Evolutionary conservation across 2,797 vertebrate genomes (phyloP).

Genomic region (Argyrosomus regius): DNA sequence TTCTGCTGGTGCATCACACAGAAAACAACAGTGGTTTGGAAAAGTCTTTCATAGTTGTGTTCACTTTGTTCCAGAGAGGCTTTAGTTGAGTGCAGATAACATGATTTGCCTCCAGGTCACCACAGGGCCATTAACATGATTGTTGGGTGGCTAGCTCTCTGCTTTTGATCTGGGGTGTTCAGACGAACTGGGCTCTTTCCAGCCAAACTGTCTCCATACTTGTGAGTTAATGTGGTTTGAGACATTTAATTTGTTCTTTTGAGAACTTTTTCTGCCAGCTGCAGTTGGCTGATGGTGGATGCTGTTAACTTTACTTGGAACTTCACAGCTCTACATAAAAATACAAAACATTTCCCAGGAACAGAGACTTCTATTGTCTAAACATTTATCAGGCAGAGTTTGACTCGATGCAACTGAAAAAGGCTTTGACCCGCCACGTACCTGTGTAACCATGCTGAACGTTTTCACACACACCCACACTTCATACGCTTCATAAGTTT

Average conservation of each 20-base stretch:
- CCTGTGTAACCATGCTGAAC: too few relatives aligned
- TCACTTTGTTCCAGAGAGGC: neutral
- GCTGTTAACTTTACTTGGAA: neutral
- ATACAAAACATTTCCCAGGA: neutral
- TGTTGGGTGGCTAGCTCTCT: neutral
- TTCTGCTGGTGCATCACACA: neutral
- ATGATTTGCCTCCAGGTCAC: neutral
- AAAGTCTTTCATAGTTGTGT: slow-evolving; percentile 1
- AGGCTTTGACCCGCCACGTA: too few relatives aligned
- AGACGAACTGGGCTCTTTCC: neutral
- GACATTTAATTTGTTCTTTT: slow-evolving; percentile 15
- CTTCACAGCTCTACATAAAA: neutral
- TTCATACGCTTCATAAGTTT: neutral
- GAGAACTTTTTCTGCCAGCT: neutral
- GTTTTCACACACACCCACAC: too few relatives aligned
- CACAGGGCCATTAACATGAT: neutral
- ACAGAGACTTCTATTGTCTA: neutral
- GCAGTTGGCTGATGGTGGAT: neutral
- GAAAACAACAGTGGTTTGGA: neutral
- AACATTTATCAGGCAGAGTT: too few relatives aligned
- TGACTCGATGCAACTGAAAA: too few relatives aligned
- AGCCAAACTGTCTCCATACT: neutral
- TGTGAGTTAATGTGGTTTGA: neutral
- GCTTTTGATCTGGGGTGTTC: neutral
- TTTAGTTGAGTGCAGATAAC: slow-evolving; percentile 1